Evolutionary conservation across 1,140 invertebrate genomes (phyloP), one percentile per base, ranked within the genome.

Genomic region (Temnothorax nylanderi): DNA sequence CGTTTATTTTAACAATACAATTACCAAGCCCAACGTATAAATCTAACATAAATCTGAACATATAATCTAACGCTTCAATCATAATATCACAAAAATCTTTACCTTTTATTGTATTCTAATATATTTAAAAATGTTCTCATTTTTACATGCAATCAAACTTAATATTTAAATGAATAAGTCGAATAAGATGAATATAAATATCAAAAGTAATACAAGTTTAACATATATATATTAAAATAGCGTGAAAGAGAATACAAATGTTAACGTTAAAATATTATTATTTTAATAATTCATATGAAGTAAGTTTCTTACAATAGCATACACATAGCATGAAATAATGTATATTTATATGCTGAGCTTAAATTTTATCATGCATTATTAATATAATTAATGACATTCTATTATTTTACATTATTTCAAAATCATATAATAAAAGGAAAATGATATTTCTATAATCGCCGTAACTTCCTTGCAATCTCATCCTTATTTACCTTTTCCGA

Each of bases 291-390:
- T 0, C 1, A n/a, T 54, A 51, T n/a, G 0, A 44, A 77, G 3
- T 77, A 34, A 62, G 8, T n/a, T 60, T 64, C 16, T 47, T 44
- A 62, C 34, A 65, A 60, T 60, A 60, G 7, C 62, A 37, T 64
- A 8, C 13, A 56, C 6, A 26, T 49, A 32, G 4, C 5, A 8
- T 37, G 37, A 18, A 76, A 60, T 44, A 26, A 76, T 32, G 6
- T 26, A 18, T 26, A 37, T 74, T 13, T 6, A 32, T 26, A 60
- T 5, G 21, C 1, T 58, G 3, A 76, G 13, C n/a, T 54, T 26
- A 76, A 76, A 76, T 76, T 58, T 76, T 41, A 18, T 10, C 21
- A 4, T 77, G 6, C 16, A 41, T 60, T 10, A 34, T 62, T 47
- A 7, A 3, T 32, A 62, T 32, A 62, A 76, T 60, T 47, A 47